Evolutionary conservation across 2,113 vertebrate genomes (phyloP).

Genomic region (Calyptomena viridis): DNA sequence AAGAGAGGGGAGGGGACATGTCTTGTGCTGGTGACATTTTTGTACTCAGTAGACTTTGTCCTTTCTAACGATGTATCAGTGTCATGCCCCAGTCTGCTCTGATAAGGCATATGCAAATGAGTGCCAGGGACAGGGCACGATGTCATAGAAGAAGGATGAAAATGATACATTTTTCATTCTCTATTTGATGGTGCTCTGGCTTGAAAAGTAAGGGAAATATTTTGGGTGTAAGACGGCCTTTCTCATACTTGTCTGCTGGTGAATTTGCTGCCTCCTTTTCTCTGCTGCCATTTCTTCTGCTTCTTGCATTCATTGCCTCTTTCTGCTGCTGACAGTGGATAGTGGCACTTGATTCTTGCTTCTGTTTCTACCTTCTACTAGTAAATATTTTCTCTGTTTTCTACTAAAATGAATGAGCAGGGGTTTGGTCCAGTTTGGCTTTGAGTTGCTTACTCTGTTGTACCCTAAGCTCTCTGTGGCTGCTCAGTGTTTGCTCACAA

Average conservation of each 20-base stretch:
- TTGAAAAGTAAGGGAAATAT: not conserved
- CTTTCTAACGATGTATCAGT: not conserved
- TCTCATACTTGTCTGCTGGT: not conserved
- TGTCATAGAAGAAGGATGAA: not conserved
- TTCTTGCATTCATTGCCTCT: not conserved
- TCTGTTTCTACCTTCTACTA: not conserved
- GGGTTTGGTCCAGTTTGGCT: not conserved
- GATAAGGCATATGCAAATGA: not conserved
- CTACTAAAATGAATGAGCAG: not conserved
- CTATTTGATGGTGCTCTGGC: not conserved
- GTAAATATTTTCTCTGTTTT: not conserved
- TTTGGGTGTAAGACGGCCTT: not conserved
- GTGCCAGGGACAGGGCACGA: not conserved
- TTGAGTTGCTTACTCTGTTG: not conserved
- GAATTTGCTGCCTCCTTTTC: not conserved
- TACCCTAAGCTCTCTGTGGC: not conserved
- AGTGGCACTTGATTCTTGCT: not conserved
- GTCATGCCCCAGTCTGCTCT: not conserved
- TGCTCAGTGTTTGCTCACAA: not conserved
- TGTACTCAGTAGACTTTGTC: not conserved
- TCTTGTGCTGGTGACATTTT: not conserved
- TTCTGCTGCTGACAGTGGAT: not conserved
- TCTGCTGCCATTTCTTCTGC: not conserved
- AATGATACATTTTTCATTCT: not conserved
- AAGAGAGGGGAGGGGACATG: not conserved